Conservation (phyloP, 2,888 invertebrate genomes). For the Abrostola triplasia region DNA sequence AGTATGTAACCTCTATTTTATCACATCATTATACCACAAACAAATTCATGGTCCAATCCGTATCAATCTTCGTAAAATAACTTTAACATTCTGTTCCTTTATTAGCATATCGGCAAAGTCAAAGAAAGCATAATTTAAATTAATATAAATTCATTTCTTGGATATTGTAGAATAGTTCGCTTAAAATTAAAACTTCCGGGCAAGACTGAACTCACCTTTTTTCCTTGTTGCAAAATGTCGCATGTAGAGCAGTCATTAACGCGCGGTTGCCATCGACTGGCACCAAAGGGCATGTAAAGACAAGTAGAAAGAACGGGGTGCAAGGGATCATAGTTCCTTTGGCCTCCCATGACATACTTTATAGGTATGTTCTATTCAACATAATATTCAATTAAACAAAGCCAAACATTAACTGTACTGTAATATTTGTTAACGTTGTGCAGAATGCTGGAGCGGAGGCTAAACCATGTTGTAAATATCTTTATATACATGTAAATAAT, state of each 20-base stretch:
- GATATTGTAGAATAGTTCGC: slow-evolving; percentile 8
- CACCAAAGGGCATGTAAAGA: slow-evolving; percentile 19
- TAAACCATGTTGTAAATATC: slow-evolving; percentile 39
- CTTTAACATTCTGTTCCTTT: slow-evolving; percentile 8
- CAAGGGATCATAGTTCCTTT: slow-evolving; percentile 6
- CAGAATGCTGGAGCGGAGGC: background rate
- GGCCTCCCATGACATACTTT: slow-evolving; percentile 9
- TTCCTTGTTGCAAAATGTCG: slow-evolving; percentile 17
- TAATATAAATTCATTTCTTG: slow-evolving; percentile 6
- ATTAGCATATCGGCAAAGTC: background rate
- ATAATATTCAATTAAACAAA: slow-evolving; percentile 11
- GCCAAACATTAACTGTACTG: background rate
- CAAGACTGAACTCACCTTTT: slow-evolving; percentile 13
- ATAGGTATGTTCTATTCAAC: slow-evolving; percentile 4
- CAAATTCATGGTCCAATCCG: slow-evolving; percentile 15
- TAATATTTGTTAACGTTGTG: background rate
- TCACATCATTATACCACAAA: slow-evolving; percentile 22
- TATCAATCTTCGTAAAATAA: slow-evolving; percentile 11
- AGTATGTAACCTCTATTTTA: slow-evolving; percentile 38
- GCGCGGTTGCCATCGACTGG: slow-evolving; percentile 15
- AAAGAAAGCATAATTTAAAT: slow-evolving; percentile 2
- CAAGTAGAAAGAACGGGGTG: slow-evolving; percentile 16
- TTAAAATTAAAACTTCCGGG: slow-evolving; percentile 4
- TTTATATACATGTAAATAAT: slow-evolving; percentile 42
- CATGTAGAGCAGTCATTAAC: slow-evolving; percentile 28